Evolutionary conservation across 1,140 invertebrate species (phyloP).

Genomic region (Conopomorpha cramerella): DNA sequence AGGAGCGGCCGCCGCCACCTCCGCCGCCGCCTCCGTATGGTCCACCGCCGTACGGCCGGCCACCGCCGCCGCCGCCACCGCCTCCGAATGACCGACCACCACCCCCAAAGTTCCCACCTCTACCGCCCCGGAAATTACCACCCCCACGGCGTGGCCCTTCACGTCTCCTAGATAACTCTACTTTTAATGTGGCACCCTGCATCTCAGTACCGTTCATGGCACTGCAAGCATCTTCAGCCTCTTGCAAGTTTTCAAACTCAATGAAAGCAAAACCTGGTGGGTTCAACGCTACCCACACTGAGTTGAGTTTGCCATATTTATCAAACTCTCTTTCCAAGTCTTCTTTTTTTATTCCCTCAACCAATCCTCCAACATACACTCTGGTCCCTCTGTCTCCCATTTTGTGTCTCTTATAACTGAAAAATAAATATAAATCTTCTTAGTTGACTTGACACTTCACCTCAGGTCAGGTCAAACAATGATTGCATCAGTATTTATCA

Average conservation of each 20-base stretch:
- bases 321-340: slow-evolving; percentile 84
- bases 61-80: slow-evolving; percentile 10
- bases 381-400: slow-evolving; percentile 67
- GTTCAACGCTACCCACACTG: slow-evolving; percentile 80
- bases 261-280: slow-evolving; percentile 97
- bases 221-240: slow-evolving; percentile 92
- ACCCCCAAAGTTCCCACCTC: slow-evolving; percentile 53
- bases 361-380: slow-evolving; percentile 84
- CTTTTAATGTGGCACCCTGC: slow-evolving; percentile 78
- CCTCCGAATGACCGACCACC: slow-evolving; percentile 12
- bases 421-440: too few species aligned
- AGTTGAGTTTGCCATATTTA: slow-evolving; percentile 91
- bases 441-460: too few species aligned
- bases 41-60: slow-evolving; percentile 7
- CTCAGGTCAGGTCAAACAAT: too few species aligned
- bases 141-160: slow-evolving; percentile 62
- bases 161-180: slow-evolving; percentile 80
- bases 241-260: slow-evolving; percentile 93
- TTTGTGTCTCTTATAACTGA: too few species aligned
- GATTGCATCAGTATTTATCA: too few species aligned
- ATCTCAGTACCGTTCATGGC: slow-evolving; percentile 87
- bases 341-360: slow-evolving; percentile 84
- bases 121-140: slow-evolving; percentile 45
- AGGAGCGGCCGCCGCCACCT: slow-evolving; percentile 18
- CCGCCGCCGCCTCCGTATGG: slow-evolving; percentile 13